Evolutionary conservation across 1,140 invertebrate genomes (phyloP), one percentile per base, ranked within the genome.

Genomic region (Ceratitis capitata): DNA sequence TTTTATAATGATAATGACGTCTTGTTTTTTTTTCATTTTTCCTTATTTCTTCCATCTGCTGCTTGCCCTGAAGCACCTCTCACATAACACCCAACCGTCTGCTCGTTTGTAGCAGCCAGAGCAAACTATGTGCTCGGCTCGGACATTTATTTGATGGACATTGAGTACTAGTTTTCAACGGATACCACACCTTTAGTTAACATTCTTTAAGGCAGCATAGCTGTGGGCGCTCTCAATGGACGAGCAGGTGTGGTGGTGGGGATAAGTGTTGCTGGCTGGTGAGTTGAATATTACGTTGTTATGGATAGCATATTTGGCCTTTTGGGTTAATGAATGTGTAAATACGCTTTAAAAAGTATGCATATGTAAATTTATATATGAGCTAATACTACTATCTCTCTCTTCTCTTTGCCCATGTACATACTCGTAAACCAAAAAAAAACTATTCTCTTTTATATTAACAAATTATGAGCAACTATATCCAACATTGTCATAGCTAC

Each of bases 1-100:
- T 78, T 78, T 78, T 9, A 78, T 78, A 78, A 47, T 78, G 35
- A 78, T 78, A 45, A 78, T 78, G 29, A 64, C 16, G 9, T 78
- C n/a, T 78, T 45, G 19, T 78, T 78, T 16, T 45, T 78, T 26
- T 78, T 78, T 3, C n/a, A n/a, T n/a, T n/a, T n/a, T n/a, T n/a
- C n/a, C n/a, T n/a, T n/a, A n/a, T 23, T 26, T 26, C n/a, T 45
- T 78, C 7, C 39, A 78, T n/a, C 69, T 47, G 69, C 69, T 45
- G 69, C 12, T 61, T 23, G 12, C 0, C n/a, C 2, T 19, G 69
- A 16, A 78, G 9, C 39, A 45, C n/a, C n/a, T n/a, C n/a, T n/a
- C n/a, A n/a, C 6, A n/a, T 56, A n/a, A 56, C 19, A 45, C n/a
- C 23, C 39, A n/a, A 45, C 39, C 9, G 69, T 45, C n/a, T 45